Evolutionary conservation across 2,113 vertebrate genomes (phyloP), one percentile per base, ranked within the genome.

Genomic region (Stigmatopora nigra): DNA sequence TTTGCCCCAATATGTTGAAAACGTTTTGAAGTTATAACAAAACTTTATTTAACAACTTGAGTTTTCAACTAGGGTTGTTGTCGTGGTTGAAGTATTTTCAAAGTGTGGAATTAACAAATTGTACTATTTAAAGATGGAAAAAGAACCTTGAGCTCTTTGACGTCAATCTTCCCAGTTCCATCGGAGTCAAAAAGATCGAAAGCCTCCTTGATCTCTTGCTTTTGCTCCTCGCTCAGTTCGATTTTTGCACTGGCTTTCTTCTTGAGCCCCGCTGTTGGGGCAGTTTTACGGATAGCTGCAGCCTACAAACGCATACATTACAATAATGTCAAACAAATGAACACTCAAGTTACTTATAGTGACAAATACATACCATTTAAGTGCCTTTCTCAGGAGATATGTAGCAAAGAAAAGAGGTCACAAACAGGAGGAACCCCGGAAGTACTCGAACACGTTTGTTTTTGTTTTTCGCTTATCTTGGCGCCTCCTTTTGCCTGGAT

Each of bases 121-220:
- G 38, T 41, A 6, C 38, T 38, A 41, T 41, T 41, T 41, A 38
- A 14, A 31, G 25, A 31, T 31, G 25, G 25, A 31, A 31, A 31
- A 31, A 19, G 16, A 4, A 97, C 94, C 92, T 99, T 95, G 8
- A 98, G 72, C 83, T 98, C 95, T 83, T 95, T 97, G 51, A 96
- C 87, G 70, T 96, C 93, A 16, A 97, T 96, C 55, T 83, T 91
- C 36, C 94, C 95, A 65, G 92, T 91, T 10, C 94, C 93, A 70
- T 97, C 93, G 0, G 93, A 89, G 74, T 97, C 93, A 51, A 97
- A 97, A 61, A 98, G 87, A 71, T 96, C 94, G 70, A 98, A 98
- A 6, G 94, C 94, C 76, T 97, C 95, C 81, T 93, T 92, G 65
- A 97, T 93, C 81, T 97, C 95, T 77, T 95, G 93, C 74, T 91